Evolutionary conservation across 2,797 vertebrate species (phyloP).

Genomic region (Pelodytes ibericus): DNA sequence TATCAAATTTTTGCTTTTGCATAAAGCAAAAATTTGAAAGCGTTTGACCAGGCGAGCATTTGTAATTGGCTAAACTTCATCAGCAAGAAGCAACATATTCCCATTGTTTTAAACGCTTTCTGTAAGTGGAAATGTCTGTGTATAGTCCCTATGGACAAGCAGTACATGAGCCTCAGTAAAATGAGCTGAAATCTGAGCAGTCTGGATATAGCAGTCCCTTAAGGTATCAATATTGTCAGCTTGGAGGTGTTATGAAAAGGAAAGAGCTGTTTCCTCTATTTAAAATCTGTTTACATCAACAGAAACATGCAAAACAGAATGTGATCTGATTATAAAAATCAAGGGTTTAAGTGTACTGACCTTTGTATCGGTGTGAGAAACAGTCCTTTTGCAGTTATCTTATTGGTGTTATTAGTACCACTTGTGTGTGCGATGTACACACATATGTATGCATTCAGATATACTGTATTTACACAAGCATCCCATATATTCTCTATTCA

Average conservation of each 20-base stretch:
- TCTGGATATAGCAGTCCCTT: slow-evolving; percentile 47
- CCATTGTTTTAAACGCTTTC: slow-evolving; percentile 45
- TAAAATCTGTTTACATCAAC: slow-evolving; percentile 54
- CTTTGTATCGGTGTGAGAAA: not conserved
- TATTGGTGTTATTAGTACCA: not conserved
- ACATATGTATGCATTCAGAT: too few relatives aligned
- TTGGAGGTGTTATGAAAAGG: slow-evolving; percentile 54
- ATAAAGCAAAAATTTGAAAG: too few relatives aligned
- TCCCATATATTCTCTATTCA: too few relatives aligned
- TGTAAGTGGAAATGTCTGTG: slow-evolving; percentile 53
- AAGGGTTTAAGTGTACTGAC: slow-evolving; percentile 9
- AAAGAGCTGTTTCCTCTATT: slow-evolving; percentile 55
- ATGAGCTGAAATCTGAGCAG: slow-evolving; percentile 53
- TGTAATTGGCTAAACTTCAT: slow-evolving; percentile 26
- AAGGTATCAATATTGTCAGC: slow-evolving; percentile 57
- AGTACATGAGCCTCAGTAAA: slow-evolving; percentile 49
- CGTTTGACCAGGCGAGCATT: slow-evolving; percentile 16
- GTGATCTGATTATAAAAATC: slow-evolving; percentile 52
- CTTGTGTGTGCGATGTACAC: too few relatives aligned
- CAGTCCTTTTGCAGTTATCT: not conserved
- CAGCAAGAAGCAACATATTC: slow-evolving; percentile 26
- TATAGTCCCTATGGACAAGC: slow-evolving; percentile 44
- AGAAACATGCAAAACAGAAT: slow-evolving; percentile 54
- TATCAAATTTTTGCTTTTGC: too few relatives aligned
- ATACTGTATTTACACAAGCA: too few relatives aligned